Percentiles rank a stretch among this genome's conserved stretches.
Conservation (phyloP, 1,140 invertebrate species). For the Aphis gossypii region DNA sequence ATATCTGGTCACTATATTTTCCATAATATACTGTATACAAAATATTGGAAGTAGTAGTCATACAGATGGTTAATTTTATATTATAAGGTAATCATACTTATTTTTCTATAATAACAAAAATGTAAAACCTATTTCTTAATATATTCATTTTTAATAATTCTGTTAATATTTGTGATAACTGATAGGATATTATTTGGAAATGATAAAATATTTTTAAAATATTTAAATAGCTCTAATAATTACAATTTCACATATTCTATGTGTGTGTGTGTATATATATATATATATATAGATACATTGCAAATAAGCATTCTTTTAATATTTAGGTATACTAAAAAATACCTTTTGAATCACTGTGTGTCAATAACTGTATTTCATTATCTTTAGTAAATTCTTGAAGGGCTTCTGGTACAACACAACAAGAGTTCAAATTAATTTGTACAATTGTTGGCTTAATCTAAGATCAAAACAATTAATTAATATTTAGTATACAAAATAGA, state of each 20-base stretch:
- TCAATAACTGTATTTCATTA: slow-evolving; percentile 90
- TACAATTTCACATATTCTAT: not conserved
- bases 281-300: too few relatives aligned
- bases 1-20: not conserved
- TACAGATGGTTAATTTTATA: not conserved
- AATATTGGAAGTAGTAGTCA: not conserved
- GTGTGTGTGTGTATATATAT: too few relatives aligned
- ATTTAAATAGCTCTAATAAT: not conserved
- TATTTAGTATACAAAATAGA: not conserved
- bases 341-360: slow-evolving; percentile 93
- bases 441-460: slow-evolving; percentile 87
- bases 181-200: not conserved
- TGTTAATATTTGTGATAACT: not conserved
- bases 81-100: not conserved
- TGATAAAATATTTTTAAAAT: not conserved
- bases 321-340: slow-evolving; percentile 60
- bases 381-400: slow-evolving; percentile 89
- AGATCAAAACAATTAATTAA: slow-evolving; percentile 60
- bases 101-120: not conserved
- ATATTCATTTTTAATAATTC: not conserved
- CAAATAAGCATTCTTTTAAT: not conserved
- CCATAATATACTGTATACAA: not conserved
- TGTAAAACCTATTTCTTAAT: not conserved
- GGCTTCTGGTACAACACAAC: slow-evolving; percentile 92
- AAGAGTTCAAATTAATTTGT: slow-evolving; percentile 94